phyloP scores from a whole-genome alignment of 2,888 invertebrate genomes.

The Bellardia bayeri region DNA sequence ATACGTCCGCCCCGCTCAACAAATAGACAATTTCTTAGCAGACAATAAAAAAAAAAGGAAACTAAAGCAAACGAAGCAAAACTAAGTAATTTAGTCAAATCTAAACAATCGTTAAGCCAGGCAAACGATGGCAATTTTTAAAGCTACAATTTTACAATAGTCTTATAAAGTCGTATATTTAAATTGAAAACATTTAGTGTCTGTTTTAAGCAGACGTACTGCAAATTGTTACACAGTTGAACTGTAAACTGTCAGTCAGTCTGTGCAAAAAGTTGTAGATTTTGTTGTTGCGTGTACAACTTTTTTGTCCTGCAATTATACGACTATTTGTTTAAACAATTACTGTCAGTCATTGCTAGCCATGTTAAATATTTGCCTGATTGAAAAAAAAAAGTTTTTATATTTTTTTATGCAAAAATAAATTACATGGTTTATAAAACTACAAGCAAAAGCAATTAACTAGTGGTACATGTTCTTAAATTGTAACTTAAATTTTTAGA shows the following conservation, averaged over 20 bases:
- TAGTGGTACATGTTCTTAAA: not conserved
- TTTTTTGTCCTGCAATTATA: slow-evolving; percentile 9
- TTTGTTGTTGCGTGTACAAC: not conserved
- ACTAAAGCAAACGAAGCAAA: slow-evolving; percentile 6
- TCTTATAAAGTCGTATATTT: not conserved
- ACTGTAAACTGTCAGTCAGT: not conserved
- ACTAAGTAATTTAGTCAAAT: not conserved
- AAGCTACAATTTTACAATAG: not conserved
- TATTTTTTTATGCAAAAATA: not conserved
- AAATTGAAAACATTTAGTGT: slow-evolving; percentile 15
- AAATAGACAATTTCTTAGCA: not conserved
- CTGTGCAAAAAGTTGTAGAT: not conserved
- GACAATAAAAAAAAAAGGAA: not conserved
- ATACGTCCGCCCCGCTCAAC: not conserved
- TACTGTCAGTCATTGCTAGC: slow-evolving; percentile 51
- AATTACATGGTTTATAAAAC: not conserved
- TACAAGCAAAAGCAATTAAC: not conserved
- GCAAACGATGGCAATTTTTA: not conserved
- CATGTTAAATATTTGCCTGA: slow-evolving; percentile 30
- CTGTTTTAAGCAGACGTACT: too few species aligned
- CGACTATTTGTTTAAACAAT: slow-evolving; percentile 48
- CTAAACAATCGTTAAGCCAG: not conserved
- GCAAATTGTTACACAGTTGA: not conserved
- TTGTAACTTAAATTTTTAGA: too few species aligned
- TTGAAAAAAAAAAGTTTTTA: slow-evolving; percentile 35